Base-by-base conservation (phyloP, 2,113 vertebrate species). In the Pontoporia blainvillei region DNA sequence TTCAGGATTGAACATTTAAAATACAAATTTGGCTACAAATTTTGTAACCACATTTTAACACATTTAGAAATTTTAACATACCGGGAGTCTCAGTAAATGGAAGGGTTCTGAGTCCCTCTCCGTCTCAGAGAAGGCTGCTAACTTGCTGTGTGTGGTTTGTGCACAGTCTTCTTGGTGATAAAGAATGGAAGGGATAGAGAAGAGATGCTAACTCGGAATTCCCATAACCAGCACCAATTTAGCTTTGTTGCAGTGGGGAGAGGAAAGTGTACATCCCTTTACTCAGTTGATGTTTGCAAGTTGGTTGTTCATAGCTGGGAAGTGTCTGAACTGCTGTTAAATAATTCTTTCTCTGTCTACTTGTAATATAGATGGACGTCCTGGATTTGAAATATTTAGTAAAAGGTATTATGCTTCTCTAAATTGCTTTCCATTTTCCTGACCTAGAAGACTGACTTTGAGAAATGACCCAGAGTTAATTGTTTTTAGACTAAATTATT, bases 401-500 rank as follows among this genome's bases (percentile, higher is more conserved):
- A 36, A 86, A 62, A 84, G 13, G 29, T 87, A 78, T 34, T 84
- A 17, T 52, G 46, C 12, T 23, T 85, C 25, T 96, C 46, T 69
- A 91, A 90, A 78, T 94, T 73, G 79, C 29, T 85, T 44, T 95
- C 31, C 9, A 8, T 86, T 91, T 94, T 93, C 29, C 49, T 89
- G 31, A 89, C 71, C 41, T 39, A 90, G 76, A 90, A 84, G 61
- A 93, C 7, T 82, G 66, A 84, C 64, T 89, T 86, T 91, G 86
- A 83, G 62, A 85, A 91, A 67, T 86, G 85, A 61, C 27, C 46
- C 23, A 82, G n/a, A 41, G 44, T 54, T 91, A 83, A 54, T 79
- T 83, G 13, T 72, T 92, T 96, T 94, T 54, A 96, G 97, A 88
- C 15, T 85, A 88, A 90, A 84, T 97, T 76, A 64, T 92, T 66